Conservation (phyloP, 2,797 vertebrate species). For the Chaenodraco wilsoni region DNA sequence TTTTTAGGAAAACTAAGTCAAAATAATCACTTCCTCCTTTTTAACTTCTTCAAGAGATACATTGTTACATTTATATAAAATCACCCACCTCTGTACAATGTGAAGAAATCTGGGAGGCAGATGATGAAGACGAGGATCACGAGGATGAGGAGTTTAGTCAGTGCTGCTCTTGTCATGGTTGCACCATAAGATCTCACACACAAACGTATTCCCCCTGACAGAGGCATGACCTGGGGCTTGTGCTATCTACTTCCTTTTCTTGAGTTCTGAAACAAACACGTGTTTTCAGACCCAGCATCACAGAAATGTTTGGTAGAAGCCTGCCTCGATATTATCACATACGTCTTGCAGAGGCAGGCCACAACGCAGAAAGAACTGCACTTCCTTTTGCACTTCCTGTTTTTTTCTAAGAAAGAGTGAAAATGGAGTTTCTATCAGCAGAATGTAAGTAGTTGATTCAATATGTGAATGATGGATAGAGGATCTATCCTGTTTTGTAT, state of each 20-base stretch:
- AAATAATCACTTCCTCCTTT: background rate
- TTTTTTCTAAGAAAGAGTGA: constrained; percentile 53
- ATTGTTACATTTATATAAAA: background rate
- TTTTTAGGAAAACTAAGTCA: background rate
- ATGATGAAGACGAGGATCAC: constrained; percentile 86
- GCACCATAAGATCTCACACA: constrained; percentile 29
- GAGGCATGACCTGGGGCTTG: constrained; percentile 22
- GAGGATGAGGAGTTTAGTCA: constrained; percentile 85
- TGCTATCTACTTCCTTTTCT: constrained; percentile 40
- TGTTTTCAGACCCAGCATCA: constrained; percentile 2
- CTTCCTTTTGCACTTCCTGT: constrained; percentile 83
- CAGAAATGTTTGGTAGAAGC: background rate
- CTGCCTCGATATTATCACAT: background rate
- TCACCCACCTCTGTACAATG: constrained; percentile 84
- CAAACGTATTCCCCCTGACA: constrained; percentile 13
- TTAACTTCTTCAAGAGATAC: background rate
- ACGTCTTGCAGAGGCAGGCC: constrained; percentile 14
- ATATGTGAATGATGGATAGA: background rate
- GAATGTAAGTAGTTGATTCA: constrained; percentile 57
- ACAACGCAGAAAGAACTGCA: constrained; percentile 28
- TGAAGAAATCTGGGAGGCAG: constrained; percentile 92
- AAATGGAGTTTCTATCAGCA: constrained; percentile 38
- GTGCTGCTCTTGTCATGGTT: constrained; percentile 74
- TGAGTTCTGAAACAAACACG: constrained; percentile 4
- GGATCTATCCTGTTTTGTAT: background rate